Base-by-base conservation (phyloP, 2,888 invertebrate species). In the Neoscelio sp. region DNA sequence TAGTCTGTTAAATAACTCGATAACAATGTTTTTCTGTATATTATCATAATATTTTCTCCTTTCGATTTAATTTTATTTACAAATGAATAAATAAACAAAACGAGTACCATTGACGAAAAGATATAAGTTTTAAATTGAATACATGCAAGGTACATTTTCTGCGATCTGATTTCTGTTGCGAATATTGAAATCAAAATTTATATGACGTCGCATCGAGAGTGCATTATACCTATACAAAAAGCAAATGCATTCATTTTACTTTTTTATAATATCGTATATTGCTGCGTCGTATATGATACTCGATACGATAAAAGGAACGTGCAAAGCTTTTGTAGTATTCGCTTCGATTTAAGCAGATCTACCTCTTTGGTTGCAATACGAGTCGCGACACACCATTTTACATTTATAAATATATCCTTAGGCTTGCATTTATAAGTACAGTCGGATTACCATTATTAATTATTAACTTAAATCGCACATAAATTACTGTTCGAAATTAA, bases 281-380 rank as follows among this genome's bases (percentile, higher is more conserved):
- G 44, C 60, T 33, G 40, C 6, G 6, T 18, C 38, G 40, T 17
- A 18, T 23, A 28, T 10, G 56, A 56, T 56, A 40, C 40, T 26
- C 56, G 56, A 56, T 56, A 56, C 28, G 40, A 56, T 42, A 40
- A 56, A 40, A 40, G 40, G 17, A 40, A 15, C 40, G 23, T 26
- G 54, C 23, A 13, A 10, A 18, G 58, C 58, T 58, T 44, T 58
- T 58, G 42, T 58, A 44, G 58, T 30, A 58, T 58, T 58, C 15
- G 28, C 44, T 26, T 44, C 58, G 7, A 44, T 58, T 58, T 42
- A 44, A 58, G 30, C 42, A 28, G 58, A 58, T 44, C 38, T 26
- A 10, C 15, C 28, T 30, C 28, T 58, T 44, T 44, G 42, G 26
- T 20, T 20, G 35, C 30, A 54, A 23, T 23, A 38, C 23, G 23